Percentiles rank a stretch among this genome's conserved stretches.
phyloP scores from a whole-genome alignment of 1,140 invertebrate genomes.

The Gonatopus flavifemur region DNA sequence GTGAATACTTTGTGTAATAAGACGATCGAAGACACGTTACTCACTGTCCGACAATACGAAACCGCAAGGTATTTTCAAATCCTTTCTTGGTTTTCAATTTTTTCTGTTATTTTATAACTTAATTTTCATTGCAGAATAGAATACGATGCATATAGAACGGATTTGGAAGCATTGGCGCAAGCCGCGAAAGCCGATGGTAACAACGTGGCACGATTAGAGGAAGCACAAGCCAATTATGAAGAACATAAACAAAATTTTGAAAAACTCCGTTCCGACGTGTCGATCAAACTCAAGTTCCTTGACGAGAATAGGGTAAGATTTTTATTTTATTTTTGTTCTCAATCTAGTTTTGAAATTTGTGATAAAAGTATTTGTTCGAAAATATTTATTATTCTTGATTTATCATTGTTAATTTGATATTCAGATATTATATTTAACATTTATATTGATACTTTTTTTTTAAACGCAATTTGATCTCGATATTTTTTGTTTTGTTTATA shows the following conservation, averaged over 20 bases:
- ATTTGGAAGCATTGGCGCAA: slow-evolving; percentile 78
- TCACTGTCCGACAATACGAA: slow-evolving; percentile 93
- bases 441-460: too few relatives aligned
- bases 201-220: slow-evolving; percentile 68
- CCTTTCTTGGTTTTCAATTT: background rate
- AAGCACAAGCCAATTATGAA: slow-evolving; percentile 80
- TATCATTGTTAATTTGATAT: background rate
- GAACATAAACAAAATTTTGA: slow-evolving; percentile 88
- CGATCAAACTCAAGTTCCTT: slow-evolving; percentile 93
- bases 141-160: slow-evolving; percentile 95
- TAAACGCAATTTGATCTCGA: too few relatives aligned
- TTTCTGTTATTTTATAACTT: background rate
- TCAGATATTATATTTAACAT: too few relatives aligned
- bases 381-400: too few relatives aligned
- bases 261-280: slow-evolving; percentile 85
- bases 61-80: slow-evolving; percentile 70
- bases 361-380: too few relatives aligned
- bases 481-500: too few relatives aligned
- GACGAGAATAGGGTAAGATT: slow-evolving; percentile 90
- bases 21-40: slow-evolving; percentile 94
- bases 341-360: background rate
- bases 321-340: slow-evolving; percentile 4
- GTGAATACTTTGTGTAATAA: slow-evolving; percentile 95
- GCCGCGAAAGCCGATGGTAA: slow-evolving; percentile 64
- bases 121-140: slow-evolving; percentile 72